Evolutionary conservation across 2,797 vertebrate species (phyloP), one percentile per base, ranked within the genome.

Genomic region (Rachycentron canadum): DNA sequence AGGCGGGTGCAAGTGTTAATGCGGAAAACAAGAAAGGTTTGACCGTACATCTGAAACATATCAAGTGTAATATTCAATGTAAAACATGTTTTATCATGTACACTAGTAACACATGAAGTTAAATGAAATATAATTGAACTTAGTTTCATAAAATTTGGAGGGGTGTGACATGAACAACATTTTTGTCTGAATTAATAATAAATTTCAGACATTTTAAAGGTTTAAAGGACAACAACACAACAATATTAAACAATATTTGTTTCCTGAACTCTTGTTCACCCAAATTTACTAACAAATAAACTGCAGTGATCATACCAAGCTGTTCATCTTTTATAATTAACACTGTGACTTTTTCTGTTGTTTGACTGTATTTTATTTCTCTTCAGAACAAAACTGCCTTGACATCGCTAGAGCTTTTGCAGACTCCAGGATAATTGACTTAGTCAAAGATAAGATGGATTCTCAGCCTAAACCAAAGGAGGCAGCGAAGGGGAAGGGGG

Each of bases 11-110:
- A 71, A 92, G 91, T 13, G 90, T 98, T 23, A 84, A 89, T 4
- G 75, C 91, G 32, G 86, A 89, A 89, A 97, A 96, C 89, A 97
- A 95, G 85, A 95, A 86, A 91, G 97, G 98, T 99, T 92, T 4
- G 82, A 28, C 17, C 41, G 4, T 19, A 34, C 12, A 19, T 58
- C 10, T 34, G 0, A 50, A 47, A 45, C 36, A 41, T 3, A 55
- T 63, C 30, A 25, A 26, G 30, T n/a, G n/a, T n/a, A n/a, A n/a
- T n/a, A 25, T 40, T 36, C 0, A n/a, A 52, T 50, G 5, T 25
- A 4, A 50, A 50, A 16, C 14, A 7, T 47, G 13, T 50, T 50
- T 50, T 23, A 50, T 23, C 23, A 10, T 50, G 47, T 43, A 45
- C 32, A 16, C 26, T 52, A 28, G 28, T 12, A 25, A 65, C 26